Percentiles rank a stretch among this genome's conserved stretches.
These are phyloP conservation scores for Eospalax fontanierii DNA, from an alignment of 2,797 vertebrate species.

Conservation along the genomic window DNA sequence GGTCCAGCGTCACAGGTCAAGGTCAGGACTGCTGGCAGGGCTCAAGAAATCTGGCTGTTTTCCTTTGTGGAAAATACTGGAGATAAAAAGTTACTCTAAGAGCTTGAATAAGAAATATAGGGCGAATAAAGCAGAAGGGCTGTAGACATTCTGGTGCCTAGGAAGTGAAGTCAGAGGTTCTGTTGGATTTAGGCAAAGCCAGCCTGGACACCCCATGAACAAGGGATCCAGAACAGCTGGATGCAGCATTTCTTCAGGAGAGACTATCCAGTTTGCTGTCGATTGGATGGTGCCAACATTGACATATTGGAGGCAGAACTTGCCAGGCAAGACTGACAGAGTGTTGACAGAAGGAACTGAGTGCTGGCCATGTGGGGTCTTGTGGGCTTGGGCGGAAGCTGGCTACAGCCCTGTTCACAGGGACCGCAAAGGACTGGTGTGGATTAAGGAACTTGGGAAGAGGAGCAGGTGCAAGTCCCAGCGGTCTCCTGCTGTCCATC, in stretches of 20 bases:
- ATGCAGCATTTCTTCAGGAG: neutral
- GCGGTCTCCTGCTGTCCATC: no score
- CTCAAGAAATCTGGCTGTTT: neutral
- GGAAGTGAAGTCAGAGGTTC: neutral
- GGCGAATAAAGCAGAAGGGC: neutral
- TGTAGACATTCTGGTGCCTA: neutral
- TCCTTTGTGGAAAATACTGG: neutral
- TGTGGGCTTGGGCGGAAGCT: neutral
- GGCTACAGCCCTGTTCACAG: rapidly evolving
- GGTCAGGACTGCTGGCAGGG: neutral
- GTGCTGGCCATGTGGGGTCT: neutral
- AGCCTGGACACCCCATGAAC: neutral
- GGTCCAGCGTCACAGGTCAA: neutral
- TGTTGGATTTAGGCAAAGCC: neutral
- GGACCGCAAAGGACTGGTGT: neutral
- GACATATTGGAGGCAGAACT: neutral
- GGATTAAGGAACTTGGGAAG: no score
- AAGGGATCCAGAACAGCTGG: neutral
- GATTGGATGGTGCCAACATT: neutral
- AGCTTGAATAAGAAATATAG: neutral
- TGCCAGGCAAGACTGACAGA: neutral
- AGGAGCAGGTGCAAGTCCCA: neutral
- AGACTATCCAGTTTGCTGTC: neutral
- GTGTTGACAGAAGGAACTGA: neutral
- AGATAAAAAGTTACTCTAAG: neutral